Conservation (phyloP, 2,113 vertebrate species). For the Machaerirhynchus nigripectus region DNA sequence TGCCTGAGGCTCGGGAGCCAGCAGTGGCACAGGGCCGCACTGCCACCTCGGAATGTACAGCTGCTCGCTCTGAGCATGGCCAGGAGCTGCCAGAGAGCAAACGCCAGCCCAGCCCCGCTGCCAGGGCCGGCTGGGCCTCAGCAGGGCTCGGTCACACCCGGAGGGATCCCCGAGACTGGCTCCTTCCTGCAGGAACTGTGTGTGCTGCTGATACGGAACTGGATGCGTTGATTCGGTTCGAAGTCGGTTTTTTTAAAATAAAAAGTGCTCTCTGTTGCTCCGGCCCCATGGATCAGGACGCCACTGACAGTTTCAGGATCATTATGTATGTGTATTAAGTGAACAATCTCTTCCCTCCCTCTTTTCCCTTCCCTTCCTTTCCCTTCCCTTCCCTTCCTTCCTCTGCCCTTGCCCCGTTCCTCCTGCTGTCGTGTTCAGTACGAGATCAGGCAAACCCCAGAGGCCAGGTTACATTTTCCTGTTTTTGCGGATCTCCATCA, state of each 20-base stretch:
- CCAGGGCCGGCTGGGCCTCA: background rate
- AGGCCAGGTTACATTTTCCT: background rate
- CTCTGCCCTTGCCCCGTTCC: conserved; percentile 23
- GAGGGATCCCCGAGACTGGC: background rate
- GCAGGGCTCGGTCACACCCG: background rate
- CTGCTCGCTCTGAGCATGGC: background rate
- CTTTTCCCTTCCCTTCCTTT: background rate
- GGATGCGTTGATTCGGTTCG: background rate
- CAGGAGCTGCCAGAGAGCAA: background rate
- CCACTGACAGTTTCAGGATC: conserved; percentile 55
- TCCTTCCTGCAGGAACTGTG: background rate
- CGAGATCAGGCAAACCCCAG: conserved; percentile 1
- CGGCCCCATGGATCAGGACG: conserved; percentile 24
- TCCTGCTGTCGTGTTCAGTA: background rate
- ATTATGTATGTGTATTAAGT: background rate
- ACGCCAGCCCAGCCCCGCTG: background rate
- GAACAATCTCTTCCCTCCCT: background rate
- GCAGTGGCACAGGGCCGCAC: background rate
- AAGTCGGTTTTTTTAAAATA: background rate
- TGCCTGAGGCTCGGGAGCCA: conserved; percentile 37
- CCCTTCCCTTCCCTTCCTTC: conserved; percentile 17
- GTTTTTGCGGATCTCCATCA: conserved; percentile 77
- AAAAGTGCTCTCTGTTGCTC: conserved; percentile 69
- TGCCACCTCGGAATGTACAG: conserved; percentile 54
- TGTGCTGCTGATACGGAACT: background rate